These are phyloP conservation scores for Sapayoa aenigma DNA, from an alignment of 2,113 vertebrate genomes.

Conservation along the genomic window DNA sequence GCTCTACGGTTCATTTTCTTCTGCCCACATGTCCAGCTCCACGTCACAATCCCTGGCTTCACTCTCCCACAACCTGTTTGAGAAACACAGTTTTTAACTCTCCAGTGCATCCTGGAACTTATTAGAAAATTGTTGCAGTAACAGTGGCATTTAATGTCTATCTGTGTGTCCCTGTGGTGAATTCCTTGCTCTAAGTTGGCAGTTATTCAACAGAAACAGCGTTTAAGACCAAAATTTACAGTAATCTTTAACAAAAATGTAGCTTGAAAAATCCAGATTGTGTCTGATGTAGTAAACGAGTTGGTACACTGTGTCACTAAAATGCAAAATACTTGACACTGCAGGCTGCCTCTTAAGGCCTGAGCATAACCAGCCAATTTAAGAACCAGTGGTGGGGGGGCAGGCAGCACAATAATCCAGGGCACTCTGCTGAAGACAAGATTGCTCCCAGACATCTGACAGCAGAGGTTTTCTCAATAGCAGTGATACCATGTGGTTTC, in stretches of 20 bases:
- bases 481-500: neutral
- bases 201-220: neutral
- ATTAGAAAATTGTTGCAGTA: neutral
- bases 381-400: neutral
- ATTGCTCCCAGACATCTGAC: neutral
- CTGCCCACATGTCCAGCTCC: neutral
- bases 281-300: neutral
- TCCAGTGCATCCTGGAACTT: neutral
- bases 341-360: neutral
- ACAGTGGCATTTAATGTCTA: neutral
- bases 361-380: neutral
- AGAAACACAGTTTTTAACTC: neutral
- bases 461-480: neutral
- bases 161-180: neutral
- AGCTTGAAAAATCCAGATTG: neutral
- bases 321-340: neutral
- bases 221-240: neutral
- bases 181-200: neutral
- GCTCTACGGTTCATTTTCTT: neutral
- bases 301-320: neutral
- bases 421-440: neutral
- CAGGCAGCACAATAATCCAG: neutral
- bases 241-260: neutral
- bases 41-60: neutral
- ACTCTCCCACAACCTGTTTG: neutral